Conservation (phyloP, 2,888 invertebrate species). For the Heliothis peltigera region DNA sequence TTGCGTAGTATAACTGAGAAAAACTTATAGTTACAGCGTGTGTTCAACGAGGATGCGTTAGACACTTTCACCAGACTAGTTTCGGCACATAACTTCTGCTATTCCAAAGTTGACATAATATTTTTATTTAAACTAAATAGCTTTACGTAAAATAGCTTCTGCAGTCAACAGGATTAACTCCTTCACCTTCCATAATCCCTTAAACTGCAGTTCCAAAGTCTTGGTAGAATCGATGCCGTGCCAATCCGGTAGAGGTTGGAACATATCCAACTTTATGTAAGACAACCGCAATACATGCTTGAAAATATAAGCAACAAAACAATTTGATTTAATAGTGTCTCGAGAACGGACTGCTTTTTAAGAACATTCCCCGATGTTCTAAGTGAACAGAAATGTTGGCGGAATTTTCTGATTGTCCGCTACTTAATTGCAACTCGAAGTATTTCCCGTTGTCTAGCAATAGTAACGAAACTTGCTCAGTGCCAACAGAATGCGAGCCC, state of each 20-base stretch:
- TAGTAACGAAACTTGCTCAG: slow-evolving; percentile 39
- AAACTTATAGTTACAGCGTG: too few relatives aligned
- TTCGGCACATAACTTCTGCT: too few relatives aligned
- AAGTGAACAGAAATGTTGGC: slow-evolving; percentile 22
- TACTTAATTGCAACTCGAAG: slow-evolving; percentile 52
- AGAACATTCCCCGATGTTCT: slow-evolving; percentile 28
- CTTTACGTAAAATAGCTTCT: neutral
- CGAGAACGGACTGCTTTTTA: slow-evolving; percentile 11
- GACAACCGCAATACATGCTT: slow-evolving; percentile 30
- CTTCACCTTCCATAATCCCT: slow-evolving; percentile 22
- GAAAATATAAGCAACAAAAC: slow-evolving; percentile 41
- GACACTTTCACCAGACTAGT: too few relatives aligned
- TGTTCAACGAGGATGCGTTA: too few relatives aligned
- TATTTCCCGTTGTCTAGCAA: slow-evolving; percentile 44
- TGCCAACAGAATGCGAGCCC: slow-evolving; percentile 29
- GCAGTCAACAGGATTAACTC: neutral
- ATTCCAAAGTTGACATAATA: too few relatives aligned
- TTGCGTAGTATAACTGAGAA: too few relatives aligned
- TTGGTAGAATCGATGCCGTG: slow-evolving; percentile 34
- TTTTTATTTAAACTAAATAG: too few relatives aligned
- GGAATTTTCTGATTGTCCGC: slow-evolving; percentile 43
- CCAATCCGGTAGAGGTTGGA: slow-evolving; percentile 39
- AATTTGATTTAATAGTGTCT: slow-evolving; percentile 43
- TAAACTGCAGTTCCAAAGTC: slow-evolving; percentile 22
- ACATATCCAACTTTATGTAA: slow-evolving; percentile 50